Percentiles rank a stretch among this genome's conserved stretches.
Evolutionary conservation across 2,113 vertebrate genomes (phyloP).

Genomic region (Anhinga rufa): DNA sequence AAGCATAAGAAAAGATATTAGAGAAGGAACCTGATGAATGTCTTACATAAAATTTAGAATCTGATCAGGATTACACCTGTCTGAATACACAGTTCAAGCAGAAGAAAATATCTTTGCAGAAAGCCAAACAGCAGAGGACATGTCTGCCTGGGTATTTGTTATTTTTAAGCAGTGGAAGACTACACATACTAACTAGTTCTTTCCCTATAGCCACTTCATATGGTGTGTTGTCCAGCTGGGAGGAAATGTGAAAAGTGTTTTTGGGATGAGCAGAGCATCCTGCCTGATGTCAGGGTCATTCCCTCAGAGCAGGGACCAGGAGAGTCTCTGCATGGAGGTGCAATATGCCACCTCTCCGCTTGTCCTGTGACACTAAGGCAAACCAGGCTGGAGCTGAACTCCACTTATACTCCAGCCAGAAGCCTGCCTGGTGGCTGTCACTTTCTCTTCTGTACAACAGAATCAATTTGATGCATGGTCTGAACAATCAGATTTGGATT

Average conservation of each 20-base stretch:
- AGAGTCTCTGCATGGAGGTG: rapidly evolving
- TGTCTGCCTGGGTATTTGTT: not conserved
- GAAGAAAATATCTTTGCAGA: not conserved
- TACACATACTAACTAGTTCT: not conserved
- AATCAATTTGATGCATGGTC: not conserved
- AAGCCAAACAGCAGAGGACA: not conserved
- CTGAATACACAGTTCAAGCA: not conserved
- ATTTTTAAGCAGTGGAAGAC: not conserved
- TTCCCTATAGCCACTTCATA: not conserved
- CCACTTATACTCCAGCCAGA: not conserved
- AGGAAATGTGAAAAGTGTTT: not conserved
- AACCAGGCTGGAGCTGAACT: not conserved
- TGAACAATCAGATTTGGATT: not conserved
- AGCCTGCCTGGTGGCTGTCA: not conserved
- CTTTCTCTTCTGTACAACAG: not conserved
- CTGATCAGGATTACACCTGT: not conserved
- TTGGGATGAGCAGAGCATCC: not conserved
- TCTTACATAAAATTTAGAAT: not conserved
- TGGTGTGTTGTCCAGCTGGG: not conserved
- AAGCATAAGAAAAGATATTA: not conserved
- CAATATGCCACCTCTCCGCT: rapidly evolving
- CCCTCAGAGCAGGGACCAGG: not conserved
- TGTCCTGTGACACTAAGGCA: not conserved
- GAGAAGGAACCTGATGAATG: not conserved
- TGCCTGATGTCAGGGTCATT: not conserved